Evolutionary conservation across 2,888 invertebrate genomes (phyloP), one percentile per base, ranked within the genome.

Genomic region (Eupeodes luniger): DNA sequence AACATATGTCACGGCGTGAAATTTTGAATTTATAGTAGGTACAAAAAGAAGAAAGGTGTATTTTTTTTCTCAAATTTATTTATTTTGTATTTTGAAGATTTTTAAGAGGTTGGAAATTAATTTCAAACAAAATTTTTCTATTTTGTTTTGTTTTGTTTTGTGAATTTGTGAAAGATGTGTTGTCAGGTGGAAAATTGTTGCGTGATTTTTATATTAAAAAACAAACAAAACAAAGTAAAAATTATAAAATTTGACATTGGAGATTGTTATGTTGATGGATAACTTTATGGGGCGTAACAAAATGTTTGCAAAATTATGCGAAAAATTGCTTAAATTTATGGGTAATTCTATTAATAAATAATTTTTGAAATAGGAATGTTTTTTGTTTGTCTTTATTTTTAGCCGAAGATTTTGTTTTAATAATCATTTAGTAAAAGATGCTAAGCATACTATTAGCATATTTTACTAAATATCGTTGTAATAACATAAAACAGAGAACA

Each of bases 1-100:
- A 81, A 85, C 88, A 85, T 81, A 77, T 88, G 88, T 84, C 85
- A 47, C 51, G 61, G 62, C 70, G 78, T 75, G 81, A 78, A 81
- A 72, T 75, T 78, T 64, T 75, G 81, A 78, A 84, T 66, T 81
- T 55, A 40, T 40, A 40, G 40, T 3, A 40, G 5, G 6, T 40
- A 40, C 40, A 80, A 51, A 40, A 49, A 53, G 55, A 40, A 59
- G 59, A 61, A 69, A 61, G 64, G 53, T 47, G 67, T 44, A n/a
- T 51, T 19, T 44, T 27, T 27, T 27, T 27, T 27, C 27, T 61
- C 40, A 7, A 19, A 40, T 51, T 53, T 69, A 34, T 34, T 36
- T 51, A 9, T 53, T 10, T 16, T 51, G 11, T 16, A 36, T 49
- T 11, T 57, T 16, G 16, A 69, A 5, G 9, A 34, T 53, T 44